phyloP scores from a whole-genome alignment of 2,888 invertebrate genomes.

The Smittia sp. region DNA sequence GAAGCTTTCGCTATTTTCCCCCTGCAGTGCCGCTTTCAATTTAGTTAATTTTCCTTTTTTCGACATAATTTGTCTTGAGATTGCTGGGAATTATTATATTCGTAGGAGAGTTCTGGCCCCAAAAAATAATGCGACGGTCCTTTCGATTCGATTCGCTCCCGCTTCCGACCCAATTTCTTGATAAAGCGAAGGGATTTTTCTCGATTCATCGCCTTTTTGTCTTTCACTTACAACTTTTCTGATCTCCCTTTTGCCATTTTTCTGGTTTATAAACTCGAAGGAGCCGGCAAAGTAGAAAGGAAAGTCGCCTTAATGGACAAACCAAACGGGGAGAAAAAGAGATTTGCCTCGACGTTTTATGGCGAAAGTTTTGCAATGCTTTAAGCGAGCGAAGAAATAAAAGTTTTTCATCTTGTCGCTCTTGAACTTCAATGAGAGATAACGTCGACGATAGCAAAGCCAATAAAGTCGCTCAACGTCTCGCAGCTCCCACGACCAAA shows the following conservation, averaged over 20 bases:
- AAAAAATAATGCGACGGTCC: neutral
- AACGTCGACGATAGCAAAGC: neutral
- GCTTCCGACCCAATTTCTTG: neutral
- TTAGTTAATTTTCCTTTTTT: constrained; percentile 24
- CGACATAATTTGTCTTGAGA: neutral
- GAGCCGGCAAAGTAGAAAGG: neutral
- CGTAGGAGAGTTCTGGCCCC: too few relatives aligned
- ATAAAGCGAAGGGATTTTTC: constrained; percentile 20
- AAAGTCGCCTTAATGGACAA: constrained; percentile 21
- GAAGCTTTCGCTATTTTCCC: neutral
- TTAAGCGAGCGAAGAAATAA: neutral
- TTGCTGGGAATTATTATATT: neutral
- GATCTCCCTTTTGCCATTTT: neutral
- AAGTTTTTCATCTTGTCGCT: constrained; percentile 1
- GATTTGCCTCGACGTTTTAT: constrained; percentile 38
- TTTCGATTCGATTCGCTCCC: neutral
- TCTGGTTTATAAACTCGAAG: neutral
- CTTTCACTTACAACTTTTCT: neutral
- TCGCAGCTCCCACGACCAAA: too few relatives aligned
- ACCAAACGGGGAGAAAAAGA: constrained; percentile 12
- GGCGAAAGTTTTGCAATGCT: constrained; percentile 28
- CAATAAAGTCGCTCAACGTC: neutral
- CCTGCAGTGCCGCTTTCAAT: constrained; percentile 26
- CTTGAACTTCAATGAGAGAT: neutral
- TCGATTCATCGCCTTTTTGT: constrained; percentile 2